Evolutionary conservation across 1,140 invertebrate species (phyloP), one percentile per base, ranked within the genome.

Genomic region (Polypedilum pembai): DNA sequence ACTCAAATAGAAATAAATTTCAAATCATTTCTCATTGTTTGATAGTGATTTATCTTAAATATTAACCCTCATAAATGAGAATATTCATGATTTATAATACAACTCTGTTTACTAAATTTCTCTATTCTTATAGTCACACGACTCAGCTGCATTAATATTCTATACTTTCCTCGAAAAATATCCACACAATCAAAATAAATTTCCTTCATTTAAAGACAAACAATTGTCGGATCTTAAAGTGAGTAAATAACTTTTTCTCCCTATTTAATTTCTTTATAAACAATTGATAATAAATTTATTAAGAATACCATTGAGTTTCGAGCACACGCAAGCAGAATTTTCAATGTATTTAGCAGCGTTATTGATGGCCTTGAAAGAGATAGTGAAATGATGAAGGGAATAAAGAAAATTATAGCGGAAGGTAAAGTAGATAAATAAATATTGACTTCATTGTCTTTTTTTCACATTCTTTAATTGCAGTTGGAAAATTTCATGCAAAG

Each of bases 351-450:
- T 15, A 56, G 45, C 12, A 56, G 45, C n/a, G 45, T 56, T n/a
- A 12, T 56, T 56, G 45, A 56, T 15, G 45, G 45, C 45, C 45
- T 56, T 56, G 45, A 56, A n/a, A 56, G n/a, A 12, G 45, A 56
- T 56, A 56, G 12, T 15, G 45, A 56, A 56, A 56, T 56, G 45
- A 56, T 56, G 45, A 56, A 56, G 15, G 45, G 45, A 4, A 56
- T 56, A 56, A 56, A 56, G 12, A 56, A 56, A 15, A 56, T 56
- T 1, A 15, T 56, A 15, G 45, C 45, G 45, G 45, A 56, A 56
- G 45, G 45, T 56, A 56, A 33, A 56, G 45, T 56, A 4, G 45
- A 56, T 56, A n/a, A n/a, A 56, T 56, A 56, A 56, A 56, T 56
- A 56, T 56, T 33, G 24, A 33, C 24, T 33, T 56, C 15, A n/a